These are phyloP conservation scores for Platycheirus rosarum DNA, from an alignment of 2,888 invertebrate species.

Conservation along the genomic window DNA sequence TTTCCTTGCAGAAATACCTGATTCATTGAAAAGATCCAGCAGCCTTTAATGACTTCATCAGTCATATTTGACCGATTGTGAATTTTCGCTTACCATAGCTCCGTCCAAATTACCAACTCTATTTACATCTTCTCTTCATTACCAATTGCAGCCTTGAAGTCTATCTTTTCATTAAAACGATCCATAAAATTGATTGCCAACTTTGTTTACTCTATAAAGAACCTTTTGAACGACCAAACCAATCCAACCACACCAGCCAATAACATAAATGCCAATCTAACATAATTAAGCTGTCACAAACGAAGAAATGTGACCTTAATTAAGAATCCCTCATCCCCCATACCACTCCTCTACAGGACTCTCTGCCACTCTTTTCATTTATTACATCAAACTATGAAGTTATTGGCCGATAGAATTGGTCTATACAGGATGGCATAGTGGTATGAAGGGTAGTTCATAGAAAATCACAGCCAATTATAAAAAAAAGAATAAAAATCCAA, in stretches of 20 bases:
- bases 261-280: conserved; percentile 53
- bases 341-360: neutral
- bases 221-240: neutral
- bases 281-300: conserved; percentile 57
- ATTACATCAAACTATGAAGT: conserved; percentile 6
- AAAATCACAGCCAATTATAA: conserved; percentile 68
- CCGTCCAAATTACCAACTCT: too few species aligned
- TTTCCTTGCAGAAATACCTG: too few species aligned
- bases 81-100: too few species aligned
- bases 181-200: conserved; percentile 31
- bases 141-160: conserved; percentile 6
- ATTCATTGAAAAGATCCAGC: too few species aligned
- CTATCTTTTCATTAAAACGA: conserved; percentile 6
- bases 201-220: conserved; percentile 26
- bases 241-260: conserved; percentile 20
- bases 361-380: conserved; percentile 25
- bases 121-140: too few species aligned
- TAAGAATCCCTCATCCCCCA: neutral
- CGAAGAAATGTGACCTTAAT: conserved; percentile 48
- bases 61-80: too few species aligned
- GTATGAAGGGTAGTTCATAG: conserved; percentile 30
- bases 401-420: neutral
- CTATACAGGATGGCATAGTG: too few species aligned
- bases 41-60: too few species aligned
- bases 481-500: conserved; percentile 49